phyloP scores from a whole-genome alignment of 2,797 vertebrate species.

The Nannoperca australis region DNA sequence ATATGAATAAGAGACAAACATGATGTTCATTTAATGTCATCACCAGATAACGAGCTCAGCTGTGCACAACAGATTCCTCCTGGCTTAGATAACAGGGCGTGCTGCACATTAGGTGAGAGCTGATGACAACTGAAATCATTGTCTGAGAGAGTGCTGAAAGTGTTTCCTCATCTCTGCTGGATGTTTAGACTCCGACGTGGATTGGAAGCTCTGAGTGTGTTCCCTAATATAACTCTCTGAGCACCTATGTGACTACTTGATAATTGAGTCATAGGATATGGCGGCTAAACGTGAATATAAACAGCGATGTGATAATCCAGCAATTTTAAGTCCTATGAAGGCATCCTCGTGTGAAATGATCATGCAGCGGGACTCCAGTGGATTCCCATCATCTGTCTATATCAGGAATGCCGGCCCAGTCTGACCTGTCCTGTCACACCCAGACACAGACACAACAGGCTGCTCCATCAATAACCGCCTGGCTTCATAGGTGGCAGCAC shows the following conservation, averaged over 20 bases:
- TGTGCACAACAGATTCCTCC: conserved; percentile 68
- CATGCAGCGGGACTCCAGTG: conserved; percentile 57
- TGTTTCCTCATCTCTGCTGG: conserved; percentile 64
- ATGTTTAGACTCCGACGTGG: conserved; percentile 73
- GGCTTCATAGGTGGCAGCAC: conserved; percentile 18
- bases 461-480: conserved; percentile 33
- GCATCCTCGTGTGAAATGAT: conserved; percentile 75
- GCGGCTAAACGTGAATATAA: conserved; percentile 82
- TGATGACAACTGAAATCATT: conserved; percentile 59
- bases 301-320: conserved; percentile 84
- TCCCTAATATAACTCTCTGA: conserved; percentile 78
- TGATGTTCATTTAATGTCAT: conserved; percentile 49
- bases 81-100: conserved; percentile 56
- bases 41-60: conserved; percentile 65
- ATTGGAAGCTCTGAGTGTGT: conserved; percentile 72
- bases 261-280: conserved; percentile 85
- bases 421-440: conserved; percentile 41
- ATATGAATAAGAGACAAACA: conserved; percentile 37
- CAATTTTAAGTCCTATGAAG: conserved; percentile 83
- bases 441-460: conserved; percentile 60
- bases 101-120: conserved; percentile 55
- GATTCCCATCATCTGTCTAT: conserved; percentile 69
- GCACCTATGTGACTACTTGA: conserved; percentile 75
- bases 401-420: conserved; percentile 65
- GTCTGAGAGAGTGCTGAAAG: conserved; percentile 65